Evolutionary conservation across 2,888 invertebrate genomes (phyloP).

Genomic region (Melolontha melolontha): DNA sequence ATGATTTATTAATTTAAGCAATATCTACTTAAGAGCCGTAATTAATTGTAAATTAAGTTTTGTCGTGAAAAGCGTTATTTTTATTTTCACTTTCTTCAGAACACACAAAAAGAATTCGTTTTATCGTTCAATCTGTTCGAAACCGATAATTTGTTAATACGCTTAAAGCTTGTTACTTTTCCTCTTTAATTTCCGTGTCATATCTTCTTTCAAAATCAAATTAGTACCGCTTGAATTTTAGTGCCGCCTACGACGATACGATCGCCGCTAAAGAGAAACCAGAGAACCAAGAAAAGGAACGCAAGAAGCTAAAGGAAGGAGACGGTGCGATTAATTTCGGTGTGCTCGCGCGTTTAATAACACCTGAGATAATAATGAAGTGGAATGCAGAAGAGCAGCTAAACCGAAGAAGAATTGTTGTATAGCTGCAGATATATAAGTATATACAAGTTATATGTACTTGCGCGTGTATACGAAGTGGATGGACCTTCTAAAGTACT

Average conservation of each 20-base stretch:
- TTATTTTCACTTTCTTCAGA: no score
- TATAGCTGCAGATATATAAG: constrained; percentile 2
- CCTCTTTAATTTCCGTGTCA: constrained; percentile 1
- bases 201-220: constrained; percentile 21
- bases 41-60: no score
- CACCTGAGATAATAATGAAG: constrained; percentile 39
- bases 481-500: constrained; percentile 27
- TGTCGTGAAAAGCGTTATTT: no score
- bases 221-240: constrained; percentile 18
- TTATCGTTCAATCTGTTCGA: neutral
- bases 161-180: constrained; percentile 7
- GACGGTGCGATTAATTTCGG: constrained; percentile 9
- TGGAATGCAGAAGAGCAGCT: constrained; percentile 29
- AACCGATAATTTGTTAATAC: constrained; percentile 18
- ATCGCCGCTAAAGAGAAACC: neutral
- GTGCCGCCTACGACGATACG: constrained; percentile 8
- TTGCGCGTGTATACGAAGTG: neutral
- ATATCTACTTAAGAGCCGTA: no score
- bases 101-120: no score
- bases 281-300: neutral
- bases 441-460: neutral
- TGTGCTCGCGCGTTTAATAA: constrained; percentile 31
- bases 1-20: no score
- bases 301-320: constrained; percentile 1
- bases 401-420: neutral